Evolutionary conservation across 1,140 invertebrate species (phyloP), one percentile per base, ranked within the genome.

Genomic region (Lasaia peninsularis): DNA sequence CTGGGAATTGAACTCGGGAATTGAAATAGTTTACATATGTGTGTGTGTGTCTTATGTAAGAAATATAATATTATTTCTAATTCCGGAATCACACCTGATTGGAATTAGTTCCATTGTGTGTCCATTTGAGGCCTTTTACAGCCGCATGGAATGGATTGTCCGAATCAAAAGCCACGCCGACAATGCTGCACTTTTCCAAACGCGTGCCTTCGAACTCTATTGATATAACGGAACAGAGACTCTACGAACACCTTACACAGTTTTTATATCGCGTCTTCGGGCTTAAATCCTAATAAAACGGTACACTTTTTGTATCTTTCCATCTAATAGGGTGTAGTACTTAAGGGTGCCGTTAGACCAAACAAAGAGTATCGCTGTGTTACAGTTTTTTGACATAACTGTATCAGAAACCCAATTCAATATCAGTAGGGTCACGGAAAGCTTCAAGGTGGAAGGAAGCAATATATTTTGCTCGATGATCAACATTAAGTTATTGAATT

Each of bases 401-500:
- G 85, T 88, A 85, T 80, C 80, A 73, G 56, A 67, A 71, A 69
- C 63, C 62, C 58, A 54, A 71, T 72, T 77, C 75, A 73, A 61
- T 60, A 51, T 65, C 69, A 55, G 60, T 53, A 65, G 61, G 63
- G 65, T 64, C 74, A 68, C 65, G 52, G 37, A 33, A 62, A 56
- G 58, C 63, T 74, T 72, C 75, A 86, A 86, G 83, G 83, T 88
- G 85, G 78, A 83, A 88, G 85, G 85, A 88, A 88, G 83, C 78
- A 85, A 86, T 85, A 85, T 71, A 85, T 87, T 84, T 80, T 80
- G 75, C 76, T 73, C 59, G 50, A 51, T 69, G 71, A 84, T 86
- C 74, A 69, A 82, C 75, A 81, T 86, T 85, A 86, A 78, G 85
- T 86, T 88, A 88, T 88, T 84, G 83, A 85, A 86, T 86, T 86